Conservation (phyloP, 2,888 invertebrate species). For the Empis stercorea region DNA sequence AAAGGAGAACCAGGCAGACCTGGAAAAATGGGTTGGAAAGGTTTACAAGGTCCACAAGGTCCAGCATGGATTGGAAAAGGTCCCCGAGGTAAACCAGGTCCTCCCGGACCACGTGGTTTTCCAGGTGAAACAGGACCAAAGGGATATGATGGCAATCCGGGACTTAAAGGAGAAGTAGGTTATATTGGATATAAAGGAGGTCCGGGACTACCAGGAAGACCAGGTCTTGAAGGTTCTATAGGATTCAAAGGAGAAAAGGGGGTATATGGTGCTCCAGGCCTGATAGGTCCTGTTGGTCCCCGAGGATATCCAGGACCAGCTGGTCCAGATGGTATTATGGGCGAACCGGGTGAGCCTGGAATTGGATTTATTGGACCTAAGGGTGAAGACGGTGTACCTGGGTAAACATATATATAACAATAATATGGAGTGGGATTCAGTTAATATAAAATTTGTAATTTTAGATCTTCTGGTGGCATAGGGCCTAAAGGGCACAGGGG, state of each 20-base stretch:
- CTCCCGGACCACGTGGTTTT: conserved; percentile 42
- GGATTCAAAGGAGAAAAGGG: conserved; percentile 70
- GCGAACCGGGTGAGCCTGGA: conserved; percentile 49
- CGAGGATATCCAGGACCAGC: conserved; percentile 42
- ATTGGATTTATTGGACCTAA: conserved; percentile 49
- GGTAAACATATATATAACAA: too few species aligned
- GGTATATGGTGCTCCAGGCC: conserved; percentile 48
- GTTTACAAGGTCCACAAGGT: conserved; percentile 63
- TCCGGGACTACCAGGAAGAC: conserved; percentile 51
- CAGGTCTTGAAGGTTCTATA: conserved; percentile 56
- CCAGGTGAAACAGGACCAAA: conserved; percentile 49
- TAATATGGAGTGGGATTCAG: too few species aligned
- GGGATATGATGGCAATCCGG: conserved; percentile 57
- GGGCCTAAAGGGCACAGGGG: conserved; percentile 73
- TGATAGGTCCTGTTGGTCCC: conserved; percentile 42
- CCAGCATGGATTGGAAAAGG: conserved; percentile 73
- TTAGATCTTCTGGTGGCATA: conserved; percentile 43
- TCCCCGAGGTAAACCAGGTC: conserved; percentile 51
- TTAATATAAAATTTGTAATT: neutral
- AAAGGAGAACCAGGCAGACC: conserved; percentile 69
- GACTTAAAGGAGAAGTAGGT: conserved; percentile 58
- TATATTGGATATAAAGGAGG: conserved; percentile 52
- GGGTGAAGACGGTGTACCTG: conserved; percentile 62
- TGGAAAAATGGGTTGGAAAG: conserved; percentile 51
- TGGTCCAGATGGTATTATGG: conserved; percentile 51